phyloP scores from a whole-genome alignment of 2,888 invertebrate genomes.

The Tenthredo livida region DNA sequence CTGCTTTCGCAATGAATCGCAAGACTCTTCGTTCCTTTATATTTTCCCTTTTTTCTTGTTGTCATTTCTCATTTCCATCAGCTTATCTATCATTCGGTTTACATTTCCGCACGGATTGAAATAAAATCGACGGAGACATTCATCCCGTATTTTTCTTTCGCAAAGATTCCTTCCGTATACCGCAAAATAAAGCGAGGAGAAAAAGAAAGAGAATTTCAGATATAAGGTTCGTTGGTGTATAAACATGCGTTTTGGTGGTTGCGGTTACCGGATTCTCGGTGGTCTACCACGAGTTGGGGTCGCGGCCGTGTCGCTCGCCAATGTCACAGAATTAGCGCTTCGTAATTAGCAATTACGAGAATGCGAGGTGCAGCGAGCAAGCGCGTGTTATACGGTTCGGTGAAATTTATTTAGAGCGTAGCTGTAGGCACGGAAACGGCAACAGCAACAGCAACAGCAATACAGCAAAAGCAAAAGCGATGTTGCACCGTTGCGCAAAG shows the following conservation, averaged over 20 bases:
- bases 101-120: neutral
- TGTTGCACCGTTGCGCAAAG: neutral
- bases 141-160: neutral
- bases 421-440: neutral
- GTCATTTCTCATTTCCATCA: neutral
- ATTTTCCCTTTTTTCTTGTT: neutral
- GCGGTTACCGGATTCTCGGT: neutral
- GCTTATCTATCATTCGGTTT: neutral
- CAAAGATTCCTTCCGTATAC: neutral
- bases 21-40: neutral
- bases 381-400: neutral
- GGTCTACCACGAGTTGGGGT: neutral
- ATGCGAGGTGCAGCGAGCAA: slow-evolving; percentile 8
- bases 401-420: slow-evolving; percentile 42
- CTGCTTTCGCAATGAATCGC: neutral
- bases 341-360: slow-evolving; percentile 40
- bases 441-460: neutral
- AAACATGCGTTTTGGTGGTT: neutral
- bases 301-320: neutral
- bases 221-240: neutral
- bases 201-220: neutral
- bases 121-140: neutral
- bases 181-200: neutral
- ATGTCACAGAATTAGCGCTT: slow-evolving; percentile 33
- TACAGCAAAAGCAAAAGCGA: neutral